Percentiles rank a stretch among this genome's conserved stretches.
phyloP scores from a whole-genome alignment of 2,797 vertebrate species.

The Danio jaintianensis region DNA sequence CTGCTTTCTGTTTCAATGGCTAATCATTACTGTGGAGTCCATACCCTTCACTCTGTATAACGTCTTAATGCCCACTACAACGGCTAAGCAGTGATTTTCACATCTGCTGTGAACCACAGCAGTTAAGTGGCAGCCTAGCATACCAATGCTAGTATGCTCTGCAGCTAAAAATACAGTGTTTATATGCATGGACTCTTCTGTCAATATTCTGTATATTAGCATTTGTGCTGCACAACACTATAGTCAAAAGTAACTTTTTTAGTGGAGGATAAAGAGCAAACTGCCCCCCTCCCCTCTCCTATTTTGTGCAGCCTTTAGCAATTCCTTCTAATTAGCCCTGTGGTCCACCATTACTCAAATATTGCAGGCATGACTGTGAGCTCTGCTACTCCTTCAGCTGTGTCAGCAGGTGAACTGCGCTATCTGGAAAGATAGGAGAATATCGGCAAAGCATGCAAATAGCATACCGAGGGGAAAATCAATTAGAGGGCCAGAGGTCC shows the following conservation, averaged over 20 bases:
- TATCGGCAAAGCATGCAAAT: constrained; percentile 79
- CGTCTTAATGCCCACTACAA: constrained; percentile 50
- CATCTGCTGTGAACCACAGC: constrained; percentile 49
- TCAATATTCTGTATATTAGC: neutral
- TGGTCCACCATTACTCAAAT: constrained; percentile 54
- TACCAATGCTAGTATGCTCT: constrained; percentile 29
- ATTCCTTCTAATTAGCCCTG: constrained; percentile 54
- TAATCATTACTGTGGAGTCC: constrained; percentile 61
- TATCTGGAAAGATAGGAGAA: constrained; percentile 72
- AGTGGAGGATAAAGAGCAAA: constrained; percentile 3
- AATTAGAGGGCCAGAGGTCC: constrained; percentile 75
- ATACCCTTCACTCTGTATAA: constrained; percentile 52
- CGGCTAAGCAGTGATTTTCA: constrained; percentile 59
- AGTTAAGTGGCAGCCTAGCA: constrained; percentile 48
- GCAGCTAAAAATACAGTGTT: constrained; percentile 1
- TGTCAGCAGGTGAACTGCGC: constrained; percentile 79
- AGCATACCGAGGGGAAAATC: constrained; percentile 75
- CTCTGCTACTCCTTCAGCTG: constrained; percentile 67
- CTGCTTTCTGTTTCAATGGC: constrained; percentile 59
- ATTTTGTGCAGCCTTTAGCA: constrained; percentile 1
- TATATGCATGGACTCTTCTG: neutral
- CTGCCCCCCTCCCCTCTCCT: neutral
- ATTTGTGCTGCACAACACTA: constrained; percentile 6
- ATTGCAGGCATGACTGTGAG: constrained; percentile 53
- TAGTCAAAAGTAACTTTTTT: constrained; percentile 12